Evolutionary conservation across 2,797 vertebrate species (phyloP).

Genomic region (Vultur gryphus): DNA sequence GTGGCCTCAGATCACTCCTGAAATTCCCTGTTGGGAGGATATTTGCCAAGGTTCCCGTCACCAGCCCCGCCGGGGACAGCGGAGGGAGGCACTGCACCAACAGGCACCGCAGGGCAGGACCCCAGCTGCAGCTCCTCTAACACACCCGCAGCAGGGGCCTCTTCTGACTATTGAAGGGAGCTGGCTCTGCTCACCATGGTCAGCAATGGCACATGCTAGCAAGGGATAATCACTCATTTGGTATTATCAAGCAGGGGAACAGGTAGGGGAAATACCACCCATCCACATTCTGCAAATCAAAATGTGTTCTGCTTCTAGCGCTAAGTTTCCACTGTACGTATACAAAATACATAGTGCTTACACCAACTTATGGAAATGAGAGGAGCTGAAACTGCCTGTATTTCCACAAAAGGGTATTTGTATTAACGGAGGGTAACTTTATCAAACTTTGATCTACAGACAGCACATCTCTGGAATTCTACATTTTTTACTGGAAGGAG

Average conservation of each 20-base stretch:
- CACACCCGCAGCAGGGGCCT: not conserved
- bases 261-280: not conserved
- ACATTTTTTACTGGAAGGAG: not conserved
- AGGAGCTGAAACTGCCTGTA: not conserved
- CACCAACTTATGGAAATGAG: not conserved
- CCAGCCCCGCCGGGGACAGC: not conserved
- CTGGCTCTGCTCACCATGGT: not conserved
- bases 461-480: not conserved
- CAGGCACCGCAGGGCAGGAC: not conserved
- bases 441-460: not conserved
- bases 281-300: not conserved
- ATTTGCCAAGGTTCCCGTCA: not conserved
- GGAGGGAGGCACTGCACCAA: not conserved
- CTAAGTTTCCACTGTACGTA: not conserved
- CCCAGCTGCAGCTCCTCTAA: not conserved
- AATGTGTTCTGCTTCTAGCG: rapidly evolving
- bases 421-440: not conserved
- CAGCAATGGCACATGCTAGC: not conserved
- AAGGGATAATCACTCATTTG: not conserved
- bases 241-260: not conserved
- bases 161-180: not conserved
- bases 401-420: not conserved
- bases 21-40: not conserved
- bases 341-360: not conserved
- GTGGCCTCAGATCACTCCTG: not conserved